phyloP scores from a whole-genome alignment of 2,888 invertebrate species.

The Aphrophora alni region DNA sequence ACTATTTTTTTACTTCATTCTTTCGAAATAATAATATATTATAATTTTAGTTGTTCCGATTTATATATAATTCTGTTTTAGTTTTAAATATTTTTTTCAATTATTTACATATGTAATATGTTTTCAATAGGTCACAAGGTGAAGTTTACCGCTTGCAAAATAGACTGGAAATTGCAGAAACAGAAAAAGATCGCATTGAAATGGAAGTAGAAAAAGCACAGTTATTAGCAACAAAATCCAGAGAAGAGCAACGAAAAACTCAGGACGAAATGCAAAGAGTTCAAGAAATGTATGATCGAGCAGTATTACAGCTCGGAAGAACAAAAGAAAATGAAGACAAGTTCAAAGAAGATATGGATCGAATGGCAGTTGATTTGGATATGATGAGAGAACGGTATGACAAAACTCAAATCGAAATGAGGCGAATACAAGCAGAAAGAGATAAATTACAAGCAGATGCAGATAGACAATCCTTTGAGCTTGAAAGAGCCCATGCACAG shows the following conservation, averaged over 20 bases:
- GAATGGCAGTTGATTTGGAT: conserved; percentile 79
- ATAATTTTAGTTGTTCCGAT: no score
- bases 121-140: conserved; percentile 76
- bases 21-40: no score
- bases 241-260: conserved; percentile 84
- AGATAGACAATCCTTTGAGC: conserved; percentile 83
- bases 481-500: conserved; percentile 86
- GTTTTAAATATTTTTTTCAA: no score
- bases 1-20: no score
- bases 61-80: no score
- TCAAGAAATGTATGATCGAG: conserved; percentile 89
- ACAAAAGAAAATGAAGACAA: conserved; percentile 92
- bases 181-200: conserved; percentile 85
- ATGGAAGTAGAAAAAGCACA: conserved; percentile 87
- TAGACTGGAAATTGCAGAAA: conserved; percentile 85
- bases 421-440: conserved; percentile 82
- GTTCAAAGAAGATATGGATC: conserved; percentile 82
- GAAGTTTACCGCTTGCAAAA: conserved; percentile 89
- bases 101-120: no score
- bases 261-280: conserved; percentile 85
- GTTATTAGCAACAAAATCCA: conserved; percentile 76
- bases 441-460: conserved; percentile 85
- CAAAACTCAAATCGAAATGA: conserved; percentile 83
- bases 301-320: conserved; percentile 81
- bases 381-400: conserved; percentile 89